A percentile compares a stretch with the other conserved stretches of the same genome.
Conservation (phyloP, 1,140 invertebrate genomes). For the Pogonomyrmex barbatus region DNA sequence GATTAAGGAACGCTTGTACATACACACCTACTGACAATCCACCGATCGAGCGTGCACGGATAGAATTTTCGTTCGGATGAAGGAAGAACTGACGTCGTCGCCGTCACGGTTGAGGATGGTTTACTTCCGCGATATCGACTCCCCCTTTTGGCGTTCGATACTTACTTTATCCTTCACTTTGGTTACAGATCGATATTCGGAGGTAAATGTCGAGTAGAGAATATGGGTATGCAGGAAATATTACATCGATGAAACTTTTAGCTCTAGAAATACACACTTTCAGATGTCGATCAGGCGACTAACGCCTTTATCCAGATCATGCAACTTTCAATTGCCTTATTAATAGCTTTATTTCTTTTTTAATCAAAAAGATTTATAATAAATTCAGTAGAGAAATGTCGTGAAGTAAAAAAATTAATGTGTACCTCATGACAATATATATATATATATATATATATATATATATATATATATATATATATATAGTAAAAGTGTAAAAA, state of each 20-base stretch:
- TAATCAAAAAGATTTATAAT: no score
- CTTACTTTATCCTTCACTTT: slow-evolving; percentile 45
- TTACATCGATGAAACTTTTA: not conserved
- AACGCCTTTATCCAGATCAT: not conserved
- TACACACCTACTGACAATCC: slow-evolving; percentile 72
- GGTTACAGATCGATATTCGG: slow-evolving; percentile 19
- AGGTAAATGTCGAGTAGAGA: not conserved
- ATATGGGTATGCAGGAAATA: not conserved
- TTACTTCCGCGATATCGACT: slow-evolving; percentile 27
- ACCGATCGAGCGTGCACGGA: slow-evolving; percentile 48
- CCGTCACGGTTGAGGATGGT: slow-evolving; percentile 1
- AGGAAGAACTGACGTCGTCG: slow-evolving; percentile 17
- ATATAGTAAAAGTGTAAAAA: not conserved
- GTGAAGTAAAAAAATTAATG: not conserved
- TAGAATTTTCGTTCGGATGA: slow-evolving; percentile 49
- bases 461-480: not conserved
- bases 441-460: not conserved
- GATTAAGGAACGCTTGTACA: slow-evolving; percentile 71
- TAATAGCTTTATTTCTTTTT: not conserved
- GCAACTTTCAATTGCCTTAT: not conserved
- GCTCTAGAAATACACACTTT: not conserved
- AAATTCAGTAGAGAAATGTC: not conserved
- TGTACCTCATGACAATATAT: not conserved
- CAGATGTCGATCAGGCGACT: not conserved
- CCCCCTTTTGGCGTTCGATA: slow-evolving; percentile 14